Evolutionary conservation across 1,140 invertebrate species (phyloP).

Genomic region (Palaemon carinicauda): DNA sequence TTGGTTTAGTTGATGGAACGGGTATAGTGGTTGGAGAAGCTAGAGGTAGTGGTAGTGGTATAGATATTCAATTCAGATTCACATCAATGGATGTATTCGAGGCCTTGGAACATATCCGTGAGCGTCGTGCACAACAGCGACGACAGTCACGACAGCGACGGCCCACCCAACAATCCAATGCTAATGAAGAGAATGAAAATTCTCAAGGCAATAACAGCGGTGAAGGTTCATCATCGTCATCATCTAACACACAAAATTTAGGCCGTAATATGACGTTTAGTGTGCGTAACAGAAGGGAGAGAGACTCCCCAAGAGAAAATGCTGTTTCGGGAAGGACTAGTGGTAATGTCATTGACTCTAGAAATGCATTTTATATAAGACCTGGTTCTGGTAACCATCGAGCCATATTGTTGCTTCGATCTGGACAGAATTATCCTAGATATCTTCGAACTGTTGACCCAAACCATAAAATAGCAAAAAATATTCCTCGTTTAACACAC

Average conservation of each 20-base stretch:
- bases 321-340: conserved; percentile 8
- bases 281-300: conserved; percentile 18
- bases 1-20: conserved; percentile 24
- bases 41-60: conserved; percentile 23
- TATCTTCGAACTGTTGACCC: conserved; percentile 44
- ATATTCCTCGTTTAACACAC: conserved; percentile 81
- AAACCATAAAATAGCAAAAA: conserved; percentile 72
- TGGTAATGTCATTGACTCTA: conserved; percentile 32
- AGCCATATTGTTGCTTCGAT: conserved; percentile 31
- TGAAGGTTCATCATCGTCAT: conserved; percentile 21
- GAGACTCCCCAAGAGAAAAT: conserved; percentile 21
- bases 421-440: conserved; percentile 43
- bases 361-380: conserved; percentile 48
- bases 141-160: not conserved
- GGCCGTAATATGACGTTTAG: conserved; percentile 39
- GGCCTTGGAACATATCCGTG: conserved; percentile 46
- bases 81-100: conserved; percentile 50
- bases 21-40: conserved; percentile 29
- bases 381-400: conserved; percentile 45
- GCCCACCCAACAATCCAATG: not conserved
- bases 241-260: conserved; percentile 2
- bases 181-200: not conserved
- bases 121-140: conserved; percentile 5
- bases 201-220: not conserved
- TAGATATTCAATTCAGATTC: conserved; percentile 49